Conservation (phyloP, 2,888 invertebrate species). For the Calephelis perditalis region DNA sequence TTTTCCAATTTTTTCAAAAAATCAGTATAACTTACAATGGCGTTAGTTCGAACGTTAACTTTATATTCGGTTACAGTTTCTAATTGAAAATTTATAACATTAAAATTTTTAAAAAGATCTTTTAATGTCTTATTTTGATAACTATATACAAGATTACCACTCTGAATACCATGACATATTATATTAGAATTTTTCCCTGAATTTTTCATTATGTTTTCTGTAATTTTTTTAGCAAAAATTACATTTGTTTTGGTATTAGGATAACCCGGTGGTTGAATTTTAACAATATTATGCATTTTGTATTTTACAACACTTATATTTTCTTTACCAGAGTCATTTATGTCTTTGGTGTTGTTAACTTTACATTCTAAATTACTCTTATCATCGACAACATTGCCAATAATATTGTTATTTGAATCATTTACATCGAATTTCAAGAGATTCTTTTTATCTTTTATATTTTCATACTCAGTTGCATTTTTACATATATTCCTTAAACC, state of each 20-base stretch:
- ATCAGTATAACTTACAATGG: not conserved
- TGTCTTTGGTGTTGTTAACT: too few relatives aligned
- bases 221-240: not conserved
- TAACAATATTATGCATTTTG: constrained; percentile 5
- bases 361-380: too few relatives aligned
- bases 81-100: not conserved
- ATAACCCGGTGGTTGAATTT: not conserved
- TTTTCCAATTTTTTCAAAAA: not conserved
- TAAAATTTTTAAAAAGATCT: not conserved
- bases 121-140: not conserved
- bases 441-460: not conserved
- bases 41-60: not conserved
- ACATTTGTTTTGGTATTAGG: not conserved
- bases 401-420: not conserved
- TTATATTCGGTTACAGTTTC: not conserved
- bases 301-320: not conserved
- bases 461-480: too few relatives aligned
- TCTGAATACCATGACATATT: constrained; percentile 1
- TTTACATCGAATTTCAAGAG: not conserved
- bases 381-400: not conserved
- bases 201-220: not conserved
- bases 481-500: not conserved
- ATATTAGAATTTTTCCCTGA: not conserved
- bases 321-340: not conserved
- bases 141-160: not conserved